Base-by-base conservation (phyloP, 2,113 vertebrate species). In the Uropsilus gracilis region DNA sequence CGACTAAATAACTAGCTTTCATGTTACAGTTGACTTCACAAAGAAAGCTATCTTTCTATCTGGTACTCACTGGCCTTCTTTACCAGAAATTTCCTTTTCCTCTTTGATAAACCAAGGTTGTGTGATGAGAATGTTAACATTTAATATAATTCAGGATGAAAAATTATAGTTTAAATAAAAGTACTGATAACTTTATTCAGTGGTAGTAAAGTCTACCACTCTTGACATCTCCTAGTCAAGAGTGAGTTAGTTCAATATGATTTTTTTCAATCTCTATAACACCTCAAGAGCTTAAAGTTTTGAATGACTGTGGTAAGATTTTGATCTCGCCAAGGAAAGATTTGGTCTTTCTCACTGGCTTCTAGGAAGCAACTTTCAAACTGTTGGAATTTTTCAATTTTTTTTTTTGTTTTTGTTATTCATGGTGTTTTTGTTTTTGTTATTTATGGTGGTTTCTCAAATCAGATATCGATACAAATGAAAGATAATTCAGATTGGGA, bases 211-310 rank as follows among this genome's bases (percentile, higher is more conserved):
- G 81, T 95, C 1, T 95, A 42, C 95, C 92, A 97, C 96, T 97
- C 96, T n/a, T n/a, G n/a, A 96, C 96, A 50, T 64, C 96, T 96
- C 96, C 97, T 95, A 96, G 96, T 94, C 42, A 20, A 97, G 61
- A 95, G 92, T 88, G 59, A 91, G 78, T 83, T 77, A 92, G 30
- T 95, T 95, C 63, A 89, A 68, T 75, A 91, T 95, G 96, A 96
- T 84, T 91, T 91, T 76, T 80, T 86, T 97, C 96, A 94, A 63
- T 66, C 42, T 92, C 82, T 57, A 26, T 5, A 26, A 14, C 26
- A 77, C 4, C 57, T 75, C 39, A n/a, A 50, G 37, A 80, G 68
- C 94, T 69, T 89, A 9, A 39, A 92, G 17, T 87, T 93, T 86
- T 89, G 44, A 95, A 83, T 37, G 85, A 76, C 13, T 28, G n/a